Percentiles rank a stretch among this genome's conserved stretches.
Evolutionary conservation across 2,797 vertebrate genomes (phyloP).

Genomic region (Tapera naevia): DNA sequence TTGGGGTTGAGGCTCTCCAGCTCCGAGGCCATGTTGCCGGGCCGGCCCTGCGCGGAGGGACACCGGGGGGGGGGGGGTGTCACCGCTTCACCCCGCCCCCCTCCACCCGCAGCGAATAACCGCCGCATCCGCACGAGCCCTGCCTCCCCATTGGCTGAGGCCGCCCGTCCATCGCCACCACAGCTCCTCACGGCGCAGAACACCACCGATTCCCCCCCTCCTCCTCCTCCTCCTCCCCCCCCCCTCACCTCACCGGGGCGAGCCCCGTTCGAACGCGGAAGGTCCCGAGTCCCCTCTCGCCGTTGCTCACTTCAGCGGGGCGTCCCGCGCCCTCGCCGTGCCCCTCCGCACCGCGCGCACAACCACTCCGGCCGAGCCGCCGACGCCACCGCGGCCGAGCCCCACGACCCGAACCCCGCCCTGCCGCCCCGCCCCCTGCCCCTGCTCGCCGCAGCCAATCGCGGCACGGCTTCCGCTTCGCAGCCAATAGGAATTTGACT

Average conservation of each 20-base stretch:
- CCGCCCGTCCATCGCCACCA: neutral
- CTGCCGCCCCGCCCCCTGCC: neutral
- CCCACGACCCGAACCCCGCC: constrained; percentile 4
- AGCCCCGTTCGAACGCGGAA: neutral
- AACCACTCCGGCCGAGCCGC: neutral
- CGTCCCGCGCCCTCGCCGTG: neutral
- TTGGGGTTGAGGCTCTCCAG: constrained; percentile 79
- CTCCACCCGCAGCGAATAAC: constrained; percentile 14
- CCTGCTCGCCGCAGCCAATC: neutral
- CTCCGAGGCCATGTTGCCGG: constrained; percentile 84
- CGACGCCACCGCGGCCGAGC: constrained; percentile 11
- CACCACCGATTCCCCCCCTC: neutral
- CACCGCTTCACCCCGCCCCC: too few species aligned
- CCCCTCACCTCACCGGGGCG: neutral
- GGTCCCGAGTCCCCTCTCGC: neutral
- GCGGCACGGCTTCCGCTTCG: too few species aligned
- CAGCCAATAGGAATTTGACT: neutral
- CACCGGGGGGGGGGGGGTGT: too few species aligned
- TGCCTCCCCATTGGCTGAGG: constrained; percentile 5
- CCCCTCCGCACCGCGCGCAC: neutral
- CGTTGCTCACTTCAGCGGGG: neutral
- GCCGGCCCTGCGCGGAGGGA: constrained; percentile 22
- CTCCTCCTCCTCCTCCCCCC: neutral
- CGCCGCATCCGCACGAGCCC: neutral
- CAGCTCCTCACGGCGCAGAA: neutral